These are phyloP conservation scores for Hycleus phaleratus DNA, from an alignment of 1,140 invertebrate species.

Conservation along the genomic window DNA sequence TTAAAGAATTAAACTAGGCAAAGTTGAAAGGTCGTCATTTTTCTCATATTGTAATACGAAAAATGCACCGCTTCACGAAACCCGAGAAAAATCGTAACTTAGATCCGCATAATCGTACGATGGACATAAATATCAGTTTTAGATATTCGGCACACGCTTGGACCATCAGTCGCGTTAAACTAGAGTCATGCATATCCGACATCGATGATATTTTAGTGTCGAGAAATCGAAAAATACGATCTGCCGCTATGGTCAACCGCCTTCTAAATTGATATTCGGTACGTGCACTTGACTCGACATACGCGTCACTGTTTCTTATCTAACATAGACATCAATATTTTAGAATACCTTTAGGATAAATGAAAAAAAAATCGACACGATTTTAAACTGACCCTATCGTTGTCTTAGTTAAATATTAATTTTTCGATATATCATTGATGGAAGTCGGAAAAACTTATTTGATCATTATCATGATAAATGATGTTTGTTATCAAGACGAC, in stretches of 20 bases:
- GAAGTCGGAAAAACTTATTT: constrained; percentile 12
- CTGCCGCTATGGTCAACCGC: constrained; percentile 12
- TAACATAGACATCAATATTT: constrained; percentile 9
- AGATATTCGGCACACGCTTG: constrained; percentile 11
- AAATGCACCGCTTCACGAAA: not conserved
- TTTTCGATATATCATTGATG: not conserved
- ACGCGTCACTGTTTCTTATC: constrained; percentile 8
- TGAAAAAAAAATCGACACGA: no score
- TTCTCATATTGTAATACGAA: constrained; percentile 2
- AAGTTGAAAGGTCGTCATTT: not conserved
- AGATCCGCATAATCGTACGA: constrained; percentile 2
- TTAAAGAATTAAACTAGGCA: no score
- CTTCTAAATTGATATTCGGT: constrained; percentile 8
- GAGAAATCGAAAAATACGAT: constrained; percentile 13
- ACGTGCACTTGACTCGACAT: not conserved
- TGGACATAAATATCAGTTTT: constrained; percentile 17
- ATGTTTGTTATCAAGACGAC: constrained; percentile 30
- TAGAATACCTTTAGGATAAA: not conserved
- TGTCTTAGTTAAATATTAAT: no score
- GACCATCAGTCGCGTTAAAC: constrained; percentile 8
- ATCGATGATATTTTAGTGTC: constrained; percentile 16
- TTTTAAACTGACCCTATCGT: no score
- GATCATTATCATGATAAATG: constrained; percentile 29
- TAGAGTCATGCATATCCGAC: constrained; percentile 16
- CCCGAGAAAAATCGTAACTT: constrained; percentile 7